Percentiles rank a stretch among this genome's conserved stretches.
Conservation (phyloP, 1,140 invertebrate species). For the Drosophila pallidifrons region DNA sequence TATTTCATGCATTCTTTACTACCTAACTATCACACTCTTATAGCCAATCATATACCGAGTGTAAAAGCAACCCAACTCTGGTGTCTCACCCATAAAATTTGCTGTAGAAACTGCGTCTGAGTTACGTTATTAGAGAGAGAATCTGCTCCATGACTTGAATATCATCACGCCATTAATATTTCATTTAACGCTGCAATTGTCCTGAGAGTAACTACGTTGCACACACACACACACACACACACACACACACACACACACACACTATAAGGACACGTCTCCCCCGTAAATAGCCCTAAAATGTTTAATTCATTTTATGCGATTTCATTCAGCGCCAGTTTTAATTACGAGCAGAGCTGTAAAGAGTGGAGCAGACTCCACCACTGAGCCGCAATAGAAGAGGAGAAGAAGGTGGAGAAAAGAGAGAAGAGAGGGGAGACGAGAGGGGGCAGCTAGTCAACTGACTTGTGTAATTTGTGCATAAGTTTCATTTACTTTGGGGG, state of each 20-base stretch:
- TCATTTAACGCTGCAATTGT: slow-evolving; percentile 84
- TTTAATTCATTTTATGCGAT: slow-evolving; percentile 84
- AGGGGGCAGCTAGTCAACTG: slow-evolving; percentile 61
- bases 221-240: slow-evolving; percentile 3
- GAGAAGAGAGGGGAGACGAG: neutral
- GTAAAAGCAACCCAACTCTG: neutral
- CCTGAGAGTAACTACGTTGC: slow-evolving; percentile 60
- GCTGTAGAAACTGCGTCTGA: slow-evolving; percentile 14
- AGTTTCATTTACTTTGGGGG: slow-evolving; percentile 81
- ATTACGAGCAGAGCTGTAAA: slow-evolving; percentile 62
- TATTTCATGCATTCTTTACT: neutral
- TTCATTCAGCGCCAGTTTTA: slow-evolving; percentile 81
- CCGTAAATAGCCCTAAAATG: slow-evolving; percentile 81
- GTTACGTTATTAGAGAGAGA: slow-evolving; percentile 61
- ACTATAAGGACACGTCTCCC: slow-evolving; percentile 11
- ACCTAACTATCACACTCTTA: neutral
- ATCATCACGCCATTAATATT: slow-evolving; percentile 76
- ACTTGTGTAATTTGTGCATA: slow-evolving; percentile 82
- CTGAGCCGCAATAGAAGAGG: slow-evolving; percentile 8
- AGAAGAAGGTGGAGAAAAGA: too few species aligned
- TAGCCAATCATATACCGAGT: neutral
- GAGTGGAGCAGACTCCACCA: neutral
- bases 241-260: slow-evolving; percentile 32
- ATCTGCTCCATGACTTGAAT: slow-evolving; percentile 57
- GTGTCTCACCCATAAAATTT: neutral